Evolutionary conservation across 2,888 invertebrate genomes (phyloP).

Genomic region (Antheraea assamensis): DNA sequence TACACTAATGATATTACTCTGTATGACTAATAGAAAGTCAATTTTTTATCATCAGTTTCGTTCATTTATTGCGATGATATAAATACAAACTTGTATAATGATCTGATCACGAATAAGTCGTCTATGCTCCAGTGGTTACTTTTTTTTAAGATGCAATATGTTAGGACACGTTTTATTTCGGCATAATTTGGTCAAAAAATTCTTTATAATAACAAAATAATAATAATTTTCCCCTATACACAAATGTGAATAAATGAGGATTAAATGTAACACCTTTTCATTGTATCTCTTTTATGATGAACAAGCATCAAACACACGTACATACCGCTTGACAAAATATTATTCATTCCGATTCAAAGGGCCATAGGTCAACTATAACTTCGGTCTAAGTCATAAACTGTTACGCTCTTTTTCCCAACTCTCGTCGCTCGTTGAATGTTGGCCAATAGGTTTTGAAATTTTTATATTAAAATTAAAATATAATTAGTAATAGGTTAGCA

Average conservation of each 20-base stretch:
- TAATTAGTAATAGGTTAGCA: too few relatives aligned
- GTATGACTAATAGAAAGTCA: neutral
- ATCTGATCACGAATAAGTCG: too few relatives aligned
- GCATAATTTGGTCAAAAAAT: neutral
- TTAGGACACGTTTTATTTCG: neutral
- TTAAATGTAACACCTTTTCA: conserved; percentile 8
- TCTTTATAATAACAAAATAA: neutral
- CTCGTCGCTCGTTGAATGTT: too few relatives aligned
- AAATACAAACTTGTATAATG: too few relatives aligned
- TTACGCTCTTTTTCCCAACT: neutral
- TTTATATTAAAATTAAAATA: too few relatives aligned
- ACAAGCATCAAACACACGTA: neutral
- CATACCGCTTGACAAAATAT: conserved; percentile 6
- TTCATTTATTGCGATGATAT: neutral
- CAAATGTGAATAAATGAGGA: neutral
- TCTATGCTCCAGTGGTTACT: too few relatives aligned
- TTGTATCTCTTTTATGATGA: neutral
- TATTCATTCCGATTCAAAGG: conserved; percentile 9
- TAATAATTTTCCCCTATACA: neutral
- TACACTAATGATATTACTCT: neutral
- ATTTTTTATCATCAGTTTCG: neutral
- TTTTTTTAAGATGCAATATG: neutral
- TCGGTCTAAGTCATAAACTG: neutral
- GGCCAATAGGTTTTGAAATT: too few relatives aligned
- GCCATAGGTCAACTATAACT: neutral